Conservation (phyloP, 2,797 vertebrate genomes). For the Poecile montanus region DNA sequence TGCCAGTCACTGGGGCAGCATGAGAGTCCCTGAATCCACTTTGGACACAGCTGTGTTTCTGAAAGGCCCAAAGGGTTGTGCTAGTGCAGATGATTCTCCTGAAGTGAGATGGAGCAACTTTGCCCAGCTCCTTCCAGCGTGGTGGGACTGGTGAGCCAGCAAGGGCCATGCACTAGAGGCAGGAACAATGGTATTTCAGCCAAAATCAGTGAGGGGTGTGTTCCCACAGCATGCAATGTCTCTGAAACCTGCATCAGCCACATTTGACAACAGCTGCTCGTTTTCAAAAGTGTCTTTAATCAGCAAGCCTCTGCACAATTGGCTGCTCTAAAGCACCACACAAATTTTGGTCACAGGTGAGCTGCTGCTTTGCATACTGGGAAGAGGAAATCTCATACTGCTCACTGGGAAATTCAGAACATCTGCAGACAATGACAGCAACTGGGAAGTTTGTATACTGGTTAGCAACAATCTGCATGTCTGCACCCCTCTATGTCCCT, state of each 20-base stretch:
- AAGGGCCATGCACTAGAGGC: background rate
- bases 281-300: background rate
- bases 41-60: background rate
- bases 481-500: background rate
- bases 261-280: background rate
- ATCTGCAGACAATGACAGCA: background rate
- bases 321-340: background rate
- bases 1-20: background rate
- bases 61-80: background rate
- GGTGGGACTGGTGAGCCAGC: background rate
- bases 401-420: background rate
- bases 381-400: background rate
- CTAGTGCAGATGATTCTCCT: background rate
- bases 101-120: background rate
- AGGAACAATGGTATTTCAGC: fast-evolving
- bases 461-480: background rate
- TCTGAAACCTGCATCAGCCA: background rate
- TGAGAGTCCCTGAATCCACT: background rate
- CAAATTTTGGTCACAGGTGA: background rate
- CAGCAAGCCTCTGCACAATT: background rate
- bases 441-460: background rate
- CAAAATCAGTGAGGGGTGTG: background rate
- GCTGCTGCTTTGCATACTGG: background rate
- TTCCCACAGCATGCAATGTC: background rate
- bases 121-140: fast-evolving